These are phyloP conservation scores for Orthosia cruda DNA, from an alignment of 2,888 invertebrate genomes.

Conservation along the genomic window DNA sequence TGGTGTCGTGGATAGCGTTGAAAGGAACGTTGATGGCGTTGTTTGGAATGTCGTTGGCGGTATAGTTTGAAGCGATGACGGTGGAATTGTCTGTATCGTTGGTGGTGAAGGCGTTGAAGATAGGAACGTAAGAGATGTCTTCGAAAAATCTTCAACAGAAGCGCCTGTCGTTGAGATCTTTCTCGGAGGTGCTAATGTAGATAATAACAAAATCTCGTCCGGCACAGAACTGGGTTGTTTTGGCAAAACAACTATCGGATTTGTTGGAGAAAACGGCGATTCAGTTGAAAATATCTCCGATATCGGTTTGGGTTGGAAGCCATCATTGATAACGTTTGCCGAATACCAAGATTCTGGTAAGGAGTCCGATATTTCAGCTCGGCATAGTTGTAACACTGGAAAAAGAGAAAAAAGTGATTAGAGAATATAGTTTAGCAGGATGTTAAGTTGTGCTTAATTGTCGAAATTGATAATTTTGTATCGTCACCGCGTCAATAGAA, in stretches of 20 bases:
- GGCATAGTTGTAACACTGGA: constrained; percentile 89
- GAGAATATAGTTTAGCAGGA: not conserved
- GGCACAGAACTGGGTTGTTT: constrained; percentile 54
- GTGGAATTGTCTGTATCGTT: constrained; percentile 31
- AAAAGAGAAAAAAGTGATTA: constrained; percentile 54
- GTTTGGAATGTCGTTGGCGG: constrained; percentile 26
- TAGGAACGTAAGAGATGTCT: constrained; percentile 28
- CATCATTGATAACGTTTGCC: constrained; percentile 86
- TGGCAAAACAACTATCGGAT: constrained; percentile 77
- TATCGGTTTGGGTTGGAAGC: constrained; percentile 85
- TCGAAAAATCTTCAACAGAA: constrained; percentile 40
- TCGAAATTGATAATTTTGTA: not conserved
- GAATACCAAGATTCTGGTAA: constrained; percentile 85
- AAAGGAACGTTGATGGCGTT: constrained; percentile 11
- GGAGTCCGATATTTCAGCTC: constrained; percentile 82
- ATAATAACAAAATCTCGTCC: constrained; percentile 58
- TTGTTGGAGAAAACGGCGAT: constrained; percentile 77
- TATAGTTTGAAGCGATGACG: constrained; percentile 17
- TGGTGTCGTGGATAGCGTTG: constrained; percentile 24
- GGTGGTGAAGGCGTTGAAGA: constrained; percentile 55
- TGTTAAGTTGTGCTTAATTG: not conserved
- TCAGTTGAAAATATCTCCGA: constrained; percentile 86
- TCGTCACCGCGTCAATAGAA: not conserved
- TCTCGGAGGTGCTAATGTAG: constrained; percentile 64
- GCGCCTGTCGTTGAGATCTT: constrained; percentile 44